Evolutionary conservation across 2,113 vertebrate genomes (phyloP).

Genomic region (Vidua macroura): DNA sequence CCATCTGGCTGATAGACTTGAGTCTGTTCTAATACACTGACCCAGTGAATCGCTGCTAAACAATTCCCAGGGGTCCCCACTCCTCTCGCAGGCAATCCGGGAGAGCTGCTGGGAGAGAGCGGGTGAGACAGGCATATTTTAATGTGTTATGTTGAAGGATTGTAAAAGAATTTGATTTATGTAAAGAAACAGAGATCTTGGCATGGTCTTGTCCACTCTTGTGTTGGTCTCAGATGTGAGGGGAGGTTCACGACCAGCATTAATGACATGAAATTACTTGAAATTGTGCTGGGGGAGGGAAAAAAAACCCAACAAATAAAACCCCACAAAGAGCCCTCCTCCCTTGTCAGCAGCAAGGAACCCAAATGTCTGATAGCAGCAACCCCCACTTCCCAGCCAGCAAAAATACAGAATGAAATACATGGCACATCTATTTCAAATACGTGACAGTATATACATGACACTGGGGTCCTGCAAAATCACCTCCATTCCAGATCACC

Average conservation of each 20-base stretch:
- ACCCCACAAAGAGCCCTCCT: background rate
- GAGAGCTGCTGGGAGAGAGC: constrained; percentile 17
- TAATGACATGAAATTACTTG: background rate
- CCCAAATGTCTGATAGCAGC: background rate
- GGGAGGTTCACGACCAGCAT: background rate
- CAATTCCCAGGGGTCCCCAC: constrained; percentile 80
- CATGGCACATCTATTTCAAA: background rate
- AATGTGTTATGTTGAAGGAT: constrained; percentile 43
- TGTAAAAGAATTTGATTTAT: constrained; percentile 67
- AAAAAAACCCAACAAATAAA: background rate
- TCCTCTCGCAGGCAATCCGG: constrained; percentile 60
- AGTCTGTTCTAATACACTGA: constrained; percentile 83
- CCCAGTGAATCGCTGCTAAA: constrained; percentile 85
- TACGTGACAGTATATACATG: background rate
- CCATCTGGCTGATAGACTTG: constrained; percentile 95
- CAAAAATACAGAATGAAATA: background rate
- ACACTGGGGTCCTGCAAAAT: background rate
- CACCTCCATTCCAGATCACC: background rate
- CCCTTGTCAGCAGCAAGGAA: background rate
- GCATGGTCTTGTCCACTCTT: background rate
- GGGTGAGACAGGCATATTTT: background rate
- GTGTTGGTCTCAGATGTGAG: background rate
- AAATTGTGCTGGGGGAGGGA: background rate
- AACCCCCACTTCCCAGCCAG: background rate
- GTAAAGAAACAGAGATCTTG: constrained; percentile 48